Percentiles rank a stretch among this genome's conserved stretches.
Evolutionary conservation across 2,888 invertebrate species (phyloP).

Genomic region (Drosophila infuscata): DNA sequence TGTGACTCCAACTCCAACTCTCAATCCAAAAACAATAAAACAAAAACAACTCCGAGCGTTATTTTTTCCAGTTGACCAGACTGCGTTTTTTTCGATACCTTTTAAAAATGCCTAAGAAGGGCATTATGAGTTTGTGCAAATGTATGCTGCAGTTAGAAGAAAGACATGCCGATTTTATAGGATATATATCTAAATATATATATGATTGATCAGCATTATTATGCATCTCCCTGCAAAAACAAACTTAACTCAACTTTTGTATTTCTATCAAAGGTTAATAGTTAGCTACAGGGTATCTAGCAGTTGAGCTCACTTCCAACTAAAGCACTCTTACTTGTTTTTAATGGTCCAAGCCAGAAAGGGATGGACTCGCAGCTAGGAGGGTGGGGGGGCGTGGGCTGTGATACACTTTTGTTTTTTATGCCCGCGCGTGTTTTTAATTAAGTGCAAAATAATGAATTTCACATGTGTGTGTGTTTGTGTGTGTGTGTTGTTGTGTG

Average conservation of each 20-base stretch:
- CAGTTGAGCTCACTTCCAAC: not conserved
- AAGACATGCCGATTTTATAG: not conserved
- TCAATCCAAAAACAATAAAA: constrained; percentile 5
- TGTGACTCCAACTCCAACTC: constrained; percentile 35
- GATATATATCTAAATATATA: not conserved
- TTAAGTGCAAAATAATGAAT: constrained; percentile 82
- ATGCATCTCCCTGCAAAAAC: fast-evolving
- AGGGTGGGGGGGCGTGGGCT: constrained; percentile 1
- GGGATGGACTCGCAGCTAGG: not conserved
- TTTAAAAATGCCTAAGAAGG: not conserved
- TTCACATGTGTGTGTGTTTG: constrained; percentile 25
- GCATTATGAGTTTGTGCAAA: not conserved
- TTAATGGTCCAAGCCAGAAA: constrained; percentile 12
- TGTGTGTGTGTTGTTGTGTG: not conserved
- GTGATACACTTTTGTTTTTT: constrained; percentile 54
- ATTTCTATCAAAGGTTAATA: no score
- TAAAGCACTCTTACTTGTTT: constrained; percentile 3
- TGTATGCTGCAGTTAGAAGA: not conserved
- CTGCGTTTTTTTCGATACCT: constrained; percentile 22
- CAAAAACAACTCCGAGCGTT: constrained; percentile 36
- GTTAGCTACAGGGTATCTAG: not conserved
- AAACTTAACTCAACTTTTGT: not conserved
- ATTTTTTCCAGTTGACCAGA: constrained; percentile 81
- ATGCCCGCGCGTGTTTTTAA: constrained; percentile 74
- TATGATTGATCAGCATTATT: not conserved